A percentile compares a stretch with the other conserved stretches of the same genome.
These are phyloP conservation scores for Sesia bembeciformis DNA, from an alignment of 2,888 invertebrate species.

Conservation along the genomic window DNA sequence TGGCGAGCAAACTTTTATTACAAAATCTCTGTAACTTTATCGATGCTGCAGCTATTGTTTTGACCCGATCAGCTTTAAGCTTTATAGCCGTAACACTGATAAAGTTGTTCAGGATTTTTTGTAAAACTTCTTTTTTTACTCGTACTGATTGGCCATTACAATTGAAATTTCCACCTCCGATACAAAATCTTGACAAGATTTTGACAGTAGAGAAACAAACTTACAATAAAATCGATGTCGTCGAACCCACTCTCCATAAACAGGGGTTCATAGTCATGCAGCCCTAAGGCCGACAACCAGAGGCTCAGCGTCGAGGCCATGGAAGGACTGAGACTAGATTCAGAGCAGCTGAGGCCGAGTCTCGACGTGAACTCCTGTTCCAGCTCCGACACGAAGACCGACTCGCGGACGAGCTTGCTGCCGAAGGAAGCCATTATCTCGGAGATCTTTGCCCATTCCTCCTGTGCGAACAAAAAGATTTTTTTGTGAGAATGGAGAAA, in stretches of 20 bases:
- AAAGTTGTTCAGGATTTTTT: too few species aligned
- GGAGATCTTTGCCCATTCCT: constrained; percentile 97
- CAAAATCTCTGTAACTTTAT: too few species aligned
- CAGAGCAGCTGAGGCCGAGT: constrained; percentile 75
- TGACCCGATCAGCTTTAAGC: too few species aligned
- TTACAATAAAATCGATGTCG: constrained; percentile 93
- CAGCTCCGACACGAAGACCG: constrained; percentile 84
- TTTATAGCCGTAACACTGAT: too few species aligned
- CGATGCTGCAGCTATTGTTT: too few species aligned
- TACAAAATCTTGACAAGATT: not conserved
- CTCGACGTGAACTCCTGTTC: constrained; percentile 86
- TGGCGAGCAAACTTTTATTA: too few species aligned
- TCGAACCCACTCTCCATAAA: constrained; percentile 93
- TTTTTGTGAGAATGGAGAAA: too few species aligned
- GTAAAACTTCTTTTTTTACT: not conserved
- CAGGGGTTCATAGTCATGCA: constrained; percentile 88
- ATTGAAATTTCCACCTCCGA: not conserved
- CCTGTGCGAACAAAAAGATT: constrained; percentile 61
- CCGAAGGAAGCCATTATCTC: constrained; percentile 97
- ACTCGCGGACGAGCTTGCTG: constrained; percentile 84
- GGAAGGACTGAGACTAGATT: constrained; percentile 76
- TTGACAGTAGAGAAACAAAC: constrained; percentile 31
- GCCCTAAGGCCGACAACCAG: constrained; percentile 84
- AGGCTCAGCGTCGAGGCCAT: constrained; percentile 80
- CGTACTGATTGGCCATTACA: not conserved